Conservation (phyloP, 2,888 invertebrate species). For the Neocrepidodera transversa region DNA sequence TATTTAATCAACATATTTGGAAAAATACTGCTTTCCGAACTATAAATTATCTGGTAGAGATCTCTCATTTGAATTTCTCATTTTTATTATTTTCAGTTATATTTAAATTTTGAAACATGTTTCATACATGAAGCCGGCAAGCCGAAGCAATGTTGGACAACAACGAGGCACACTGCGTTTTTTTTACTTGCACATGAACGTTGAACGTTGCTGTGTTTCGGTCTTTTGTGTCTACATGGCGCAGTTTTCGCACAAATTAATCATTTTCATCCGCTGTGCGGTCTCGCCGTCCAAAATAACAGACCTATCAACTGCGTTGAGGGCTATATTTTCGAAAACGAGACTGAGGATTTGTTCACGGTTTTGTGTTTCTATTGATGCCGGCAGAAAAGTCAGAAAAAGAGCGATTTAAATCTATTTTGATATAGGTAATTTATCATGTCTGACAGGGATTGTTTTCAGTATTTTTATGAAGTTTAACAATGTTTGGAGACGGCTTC, state of each 20-base stretch:
- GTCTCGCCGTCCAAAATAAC: constrained; percentile 21
- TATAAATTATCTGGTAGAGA: too few species aligned
- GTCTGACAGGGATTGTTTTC: constrained; percentile 18
- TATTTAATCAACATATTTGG: too few species aligned
- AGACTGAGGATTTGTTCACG: constrained; percentile 11
- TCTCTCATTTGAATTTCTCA: too few species aligned
- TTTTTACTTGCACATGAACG: not conserved
- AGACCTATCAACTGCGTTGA: constrained; percentile 24
- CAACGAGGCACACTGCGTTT: not conserved
- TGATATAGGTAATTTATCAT: constrained; percentile 17
- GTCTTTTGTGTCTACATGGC: constrained; percentile 24
- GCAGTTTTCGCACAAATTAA: constrained; percentile 23
- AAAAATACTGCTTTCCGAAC: too few species aligned
- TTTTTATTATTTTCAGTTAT: not conserved
- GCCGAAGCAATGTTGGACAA: not conserved
- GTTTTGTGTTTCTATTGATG: constrained; percentile 18
- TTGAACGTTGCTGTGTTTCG: not conserved
- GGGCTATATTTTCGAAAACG: constrained; percentile 25
- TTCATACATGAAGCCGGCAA: not conserved
- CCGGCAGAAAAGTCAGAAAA: constrained; percentile 11
- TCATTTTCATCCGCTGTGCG: constrained; percentile 20
- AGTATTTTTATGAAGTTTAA: constrained; percentile 12
- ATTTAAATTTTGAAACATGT: not conserved
- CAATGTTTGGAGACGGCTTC: constrained; percentile 1
- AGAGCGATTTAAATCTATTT: constrained; percentile 19